phyloP scores from a whole-genome alignment of 2,113 vertebrate genomes.

The Pseudorectes ferrugineus region DNA sequence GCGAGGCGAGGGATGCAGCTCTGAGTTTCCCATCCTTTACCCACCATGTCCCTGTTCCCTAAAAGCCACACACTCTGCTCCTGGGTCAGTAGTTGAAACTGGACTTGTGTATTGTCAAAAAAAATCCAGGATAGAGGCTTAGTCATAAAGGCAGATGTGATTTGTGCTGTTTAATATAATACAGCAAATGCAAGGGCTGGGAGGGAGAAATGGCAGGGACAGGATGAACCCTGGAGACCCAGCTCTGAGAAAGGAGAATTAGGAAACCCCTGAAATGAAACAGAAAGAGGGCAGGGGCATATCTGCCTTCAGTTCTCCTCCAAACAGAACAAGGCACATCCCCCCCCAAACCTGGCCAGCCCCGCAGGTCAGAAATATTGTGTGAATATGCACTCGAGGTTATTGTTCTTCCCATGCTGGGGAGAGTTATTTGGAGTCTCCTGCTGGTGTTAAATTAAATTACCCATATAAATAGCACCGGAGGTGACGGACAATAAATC shows the following conservation, averaged over 20 bases:
- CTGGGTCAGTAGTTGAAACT: neutral
- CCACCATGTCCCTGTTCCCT: fast-evolving
- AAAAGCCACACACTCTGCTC: neutral
- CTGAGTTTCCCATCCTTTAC: neutral
- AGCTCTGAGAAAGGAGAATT: neutral
- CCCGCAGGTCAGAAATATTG: neutral
- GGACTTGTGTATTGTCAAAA: neutral
- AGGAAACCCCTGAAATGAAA: neutral
- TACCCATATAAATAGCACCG: slow-evolving; percentile 35
- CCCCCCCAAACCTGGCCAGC: neutral
- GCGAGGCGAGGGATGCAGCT: fast-evolving
- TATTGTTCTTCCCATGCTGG: slow-evolving; percentile 41
- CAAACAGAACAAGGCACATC: neutral
- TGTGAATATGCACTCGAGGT: slow-evolving; percentile 26
- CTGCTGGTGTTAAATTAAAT: slow-evolving; percentile 56
- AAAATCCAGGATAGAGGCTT: neutral
- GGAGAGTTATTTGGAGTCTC: slow-evolving; percentile 48
- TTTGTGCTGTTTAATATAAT: neutral
- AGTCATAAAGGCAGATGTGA: neutral
- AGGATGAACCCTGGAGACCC: neutral
- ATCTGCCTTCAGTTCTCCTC: neutral
- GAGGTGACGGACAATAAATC: slow-evolving; percentile 31
- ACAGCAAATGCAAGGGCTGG: neutral
- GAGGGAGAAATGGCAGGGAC: neutral
- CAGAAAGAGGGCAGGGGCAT: neutral